Conservation (phyloP, 2,797 vertebrate genomes). For the Amazona ochrocephala region DNA sequence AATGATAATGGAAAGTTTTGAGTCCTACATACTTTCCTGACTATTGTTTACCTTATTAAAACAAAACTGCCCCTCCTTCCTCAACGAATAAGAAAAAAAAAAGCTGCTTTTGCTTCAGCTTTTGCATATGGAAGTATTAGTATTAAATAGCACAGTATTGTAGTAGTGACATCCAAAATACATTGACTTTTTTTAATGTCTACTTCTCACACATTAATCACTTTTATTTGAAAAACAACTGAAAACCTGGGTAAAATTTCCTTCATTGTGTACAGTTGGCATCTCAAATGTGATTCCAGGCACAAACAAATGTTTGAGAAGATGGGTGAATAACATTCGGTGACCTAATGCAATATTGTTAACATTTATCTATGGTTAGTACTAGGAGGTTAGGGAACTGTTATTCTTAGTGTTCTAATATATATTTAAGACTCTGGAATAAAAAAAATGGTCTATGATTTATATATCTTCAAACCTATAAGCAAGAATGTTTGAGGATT, state of each 20-base stretch:
- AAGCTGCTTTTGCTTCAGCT: background rate
- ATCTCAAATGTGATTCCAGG: background rate
- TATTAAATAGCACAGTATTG: background rate
- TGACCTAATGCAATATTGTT: background rate
- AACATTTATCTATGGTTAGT: background rate
- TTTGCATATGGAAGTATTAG: background rate
- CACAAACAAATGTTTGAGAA: background rate
- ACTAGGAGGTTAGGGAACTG: background rate
- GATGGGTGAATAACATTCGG: background rate
- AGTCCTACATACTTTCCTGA: background rate
- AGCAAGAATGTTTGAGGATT: background rate
- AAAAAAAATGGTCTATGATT: background rate
- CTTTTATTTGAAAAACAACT: background rate
- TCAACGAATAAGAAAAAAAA: background rate
- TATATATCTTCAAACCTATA: background rate
- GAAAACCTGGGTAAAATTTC: background rate
- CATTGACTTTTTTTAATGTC: background rate
- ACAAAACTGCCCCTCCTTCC: background rate
- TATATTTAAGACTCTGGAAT: background rate
- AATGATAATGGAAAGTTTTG: background rate
- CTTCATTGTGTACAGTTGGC: background rate
- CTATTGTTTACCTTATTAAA: background rate
- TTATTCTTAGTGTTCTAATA: background rate
- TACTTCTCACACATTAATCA: background rate
- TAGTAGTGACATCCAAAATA: background rate